Conservation (phyloP, 2,113 vertebrate species). For the Melanerpes formicivorus region DNA sequence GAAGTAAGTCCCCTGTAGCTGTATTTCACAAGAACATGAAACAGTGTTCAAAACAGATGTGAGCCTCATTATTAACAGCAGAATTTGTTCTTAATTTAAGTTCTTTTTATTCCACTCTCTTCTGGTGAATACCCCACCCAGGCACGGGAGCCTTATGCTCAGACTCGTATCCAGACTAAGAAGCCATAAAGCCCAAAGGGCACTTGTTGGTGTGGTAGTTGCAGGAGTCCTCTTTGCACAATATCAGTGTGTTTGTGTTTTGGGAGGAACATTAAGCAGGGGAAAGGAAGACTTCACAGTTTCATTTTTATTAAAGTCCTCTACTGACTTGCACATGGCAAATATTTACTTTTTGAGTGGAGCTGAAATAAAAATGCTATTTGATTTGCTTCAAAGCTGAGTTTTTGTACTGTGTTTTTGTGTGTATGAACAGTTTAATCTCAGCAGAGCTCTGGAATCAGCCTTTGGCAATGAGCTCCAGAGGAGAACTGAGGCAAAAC, state of each 20-base stretch:
- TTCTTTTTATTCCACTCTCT: not conserved
- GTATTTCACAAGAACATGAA: slow-evolving; percentile 34
- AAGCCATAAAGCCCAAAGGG: not conserved
- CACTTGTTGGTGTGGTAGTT: not conserved
- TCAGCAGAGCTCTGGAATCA: not conserved
- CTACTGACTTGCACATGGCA: not conserved
- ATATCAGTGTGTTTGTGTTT: not conserved
- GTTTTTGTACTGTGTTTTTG: not conserved
- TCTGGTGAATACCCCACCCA: not conserved
- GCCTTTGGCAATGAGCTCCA: not conserved
- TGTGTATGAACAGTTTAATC: not conserved
- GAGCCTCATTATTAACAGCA: not conserved
- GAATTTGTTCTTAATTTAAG: slow-evolving; percentile 46
- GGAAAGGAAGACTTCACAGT: not conserved
- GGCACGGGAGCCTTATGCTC: not conserved
- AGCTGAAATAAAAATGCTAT: not conserved
- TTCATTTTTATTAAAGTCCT: not conserved
- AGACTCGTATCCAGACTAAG: not conserved
- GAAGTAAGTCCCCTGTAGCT: slow-evolving; percentile 33
- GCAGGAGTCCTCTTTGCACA: not conserved
- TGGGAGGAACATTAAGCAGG: not conserved
- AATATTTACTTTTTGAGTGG: not conserved
- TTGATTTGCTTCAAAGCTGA: not conserved
- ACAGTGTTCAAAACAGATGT: slow-evolving; percentile 28
- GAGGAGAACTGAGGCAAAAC: not conserved